Base-by-base conservation (phyloP, 2,113 vertebrate genomes). In the Leptocoma aspasia region DNA sequence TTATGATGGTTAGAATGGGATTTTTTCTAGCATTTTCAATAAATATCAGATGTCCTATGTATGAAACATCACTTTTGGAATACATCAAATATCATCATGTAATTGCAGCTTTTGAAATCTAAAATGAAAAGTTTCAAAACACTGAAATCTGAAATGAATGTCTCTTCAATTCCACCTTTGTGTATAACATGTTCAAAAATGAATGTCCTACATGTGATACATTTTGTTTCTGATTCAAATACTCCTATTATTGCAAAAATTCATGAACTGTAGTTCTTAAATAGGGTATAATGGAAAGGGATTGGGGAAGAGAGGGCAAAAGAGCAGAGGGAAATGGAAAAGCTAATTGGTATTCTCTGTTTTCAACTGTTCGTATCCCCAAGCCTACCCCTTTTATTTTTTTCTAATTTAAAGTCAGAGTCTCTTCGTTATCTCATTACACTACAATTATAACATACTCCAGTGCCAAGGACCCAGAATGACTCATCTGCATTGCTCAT, bases 381-480 rank as follows among this genome's bases (percentile, higher is more conserved):
- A 85, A 96, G 91, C 35, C 27, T 94, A 84, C 11, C 15, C 8
- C 23, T 42, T 68, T 57, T 30, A 5, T 49, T 66, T 52, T 72
- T 83, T 59, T 76, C 60, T 18, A 12, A 60, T 69, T 61, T 78
- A 45, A 60, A 61, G 45, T 26, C 78, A 87, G 33, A 44, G 37
- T 79, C 80, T 95, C 94, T 97, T 97, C 57, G 72, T 98, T 97
- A 97, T 96, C 95, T 96, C 92, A 96, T 97, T 97, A 97, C 61
- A 50, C 35, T 95, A 71, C 84, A 96, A 97, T 97, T 96, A 96
- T 89, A 95, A 80, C 61, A 70, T 39, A 89, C 68, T 95, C 63
- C 56, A 89, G 81, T 92, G 80, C 93, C 86, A 94, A 94, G 75
- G 70, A 95, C 86, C 86, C 79, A 82, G 90, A 97, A 75, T 81